phyloP scores from a whole-genome alignment of 1,140 invertebrate species.

The Tachypleus tridentatus region DNA sequence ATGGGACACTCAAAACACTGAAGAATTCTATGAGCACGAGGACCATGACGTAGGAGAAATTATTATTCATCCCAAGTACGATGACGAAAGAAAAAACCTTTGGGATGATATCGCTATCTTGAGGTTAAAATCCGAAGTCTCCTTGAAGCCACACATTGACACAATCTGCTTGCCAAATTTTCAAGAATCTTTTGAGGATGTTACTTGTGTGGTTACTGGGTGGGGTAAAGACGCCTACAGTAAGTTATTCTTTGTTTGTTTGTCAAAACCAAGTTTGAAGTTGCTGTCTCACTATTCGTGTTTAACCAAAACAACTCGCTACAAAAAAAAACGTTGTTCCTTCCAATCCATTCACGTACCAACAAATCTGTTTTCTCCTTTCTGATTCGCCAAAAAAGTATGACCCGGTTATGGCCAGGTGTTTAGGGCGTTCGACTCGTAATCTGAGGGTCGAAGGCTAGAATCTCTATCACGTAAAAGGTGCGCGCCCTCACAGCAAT shows the following conservation, averaged over 20 bases:
- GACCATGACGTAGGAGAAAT: slow-evolving; percentile 48
- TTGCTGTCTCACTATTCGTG: too few species aligned
- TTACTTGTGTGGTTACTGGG: slow-evolving; percentile 54
- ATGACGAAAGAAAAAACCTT: slow-evolving; percentile 38
- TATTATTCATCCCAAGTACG: slow-evolving; percentile 42
- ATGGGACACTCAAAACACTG: slow-evolving; percentile 63
- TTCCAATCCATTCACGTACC: too few species aligned
- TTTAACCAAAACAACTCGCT: too few species aligned
- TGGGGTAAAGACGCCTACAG: slow-evolving; percentile 68
- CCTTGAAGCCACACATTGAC: slow-evolving; percentile 50
- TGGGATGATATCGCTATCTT: slow-evolving; percentile 55
- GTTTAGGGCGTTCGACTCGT: too few species aligned
- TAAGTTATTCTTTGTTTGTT: slow-evolving; percentile 27
- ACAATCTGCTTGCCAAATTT: slow-evolving; percentile 50
- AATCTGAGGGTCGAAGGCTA: too few species aligned
- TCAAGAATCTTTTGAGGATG: slow-evolving; percentile 19
- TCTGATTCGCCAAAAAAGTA: too few species aligned
- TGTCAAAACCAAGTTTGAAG: too few species aligned
- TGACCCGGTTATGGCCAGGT: too few species aligned
- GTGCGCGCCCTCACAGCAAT: too few species aligned
- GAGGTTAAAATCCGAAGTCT: slow-evolving; percentile 42
- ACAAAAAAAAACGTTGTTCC: too few species aligned
- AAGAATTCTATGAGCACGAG: slow-evolving; percentile 56
- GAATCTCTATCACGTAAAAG: too few species aligned
- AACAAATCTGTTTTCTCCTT: too few species aligned